Base-by-base conservation (phyloP, 2,888 invertebrate species). In the Hemaris fuciformis region DNA sequence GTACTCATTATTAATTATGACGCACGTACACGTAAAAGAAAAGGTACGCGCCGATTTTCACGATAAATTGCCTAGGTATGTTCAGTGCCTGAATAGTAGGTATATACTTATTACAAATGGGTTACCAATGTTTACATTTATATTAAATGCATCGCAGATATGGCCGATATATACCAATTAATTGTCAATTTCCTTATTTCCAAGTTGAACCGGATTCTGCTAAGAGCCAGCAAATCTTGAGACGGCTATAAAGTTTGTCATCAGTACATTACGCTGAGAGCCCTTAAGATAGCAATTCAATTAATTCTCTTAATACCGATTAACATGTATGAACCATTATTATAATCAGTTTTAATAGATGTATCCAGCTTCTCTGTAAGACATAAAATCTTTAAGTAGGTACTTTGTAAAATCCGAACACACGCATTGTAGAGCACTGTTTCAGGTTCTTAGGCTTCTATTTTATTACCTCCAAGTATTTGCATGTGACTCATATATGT, bases 231-330 rank as follows among this genome's bases (percentile, higher is more conserved):
- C 53, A 53, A 53, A 53, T 53, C 53, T 53, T 53, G 31, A 8
- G 8, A 18, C 4, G 31, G 18, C 18, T 31, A 53, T 31, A 53
- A 53, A 53, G 27, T 53, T 48, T 15, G 31, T 31, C 53, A 18
- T 53, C 27, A 31, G 53, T 31, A 27, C 27, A 59, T 64, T 60
- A 43, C 45, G 34, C 27, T 31, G n/a, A 53, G 53, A 53, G 53
- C 53, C 53, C 53, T 53, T 27, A 15, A 53, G 57, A 64, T 64
- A 58, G 60, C 34, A 60, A 53, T 62, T 64, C 64, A 65, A 61
- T 65, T 61, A 61, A 41, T 31, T 59, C 57, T 34, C 23, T 46
- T 57, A 61, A 57, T 57, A 57, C 48, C 58, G 41, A 41, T 48
- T 53, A 60, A 22, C 46, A 60, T 48, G 38, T 45, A 25, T n/a